Base-by-base conservation (phyloP, 2,797 vertebrate species). In the Lacerta agilis region DNA sequence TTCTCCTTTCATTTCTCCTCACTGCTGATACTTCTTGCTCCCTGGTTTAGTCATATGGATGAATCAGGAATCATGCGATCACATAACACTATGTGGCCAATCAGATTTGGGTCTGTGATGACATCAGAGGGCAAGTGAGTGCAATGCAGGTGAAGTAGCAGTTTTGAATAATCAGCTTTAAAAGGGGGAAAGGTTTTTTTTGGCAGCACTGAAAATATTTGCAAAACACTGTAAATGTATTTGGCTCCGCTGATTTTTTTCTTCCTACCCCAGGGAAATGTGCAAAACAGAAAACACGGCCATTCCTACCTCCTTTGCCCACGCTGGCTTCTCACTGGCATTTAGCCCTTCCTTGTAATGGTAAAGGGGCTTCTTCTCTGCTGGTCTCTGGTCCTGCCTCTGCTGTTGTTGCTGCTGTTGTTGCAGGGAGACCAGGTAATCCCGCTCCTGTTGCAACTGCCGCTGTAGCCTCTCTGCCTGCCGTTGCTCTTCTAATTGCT, bases 321-420 rank as follows among this genome's bases (percentile, higher is more conserved):
- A 99, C 0, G 98, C 97, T 0, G 99, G 99, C 79, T 99, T 99
- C 97, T 99, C 99, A 8, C 96, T 98, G 93, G 96, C 97, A 93
- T 98, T 99, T 80, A 98, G 98, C 61, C 98, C 98, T 94, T 99
- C 99, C 84, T 99, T 99, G 97, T 99, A 99, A 96, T 99, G 99
- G 96, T 99, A 99, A 66, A 99, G 97, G 49, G 98, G 98, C 91
- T 99, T 99, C 97, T 99, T 99, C 94, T 99, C 99, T 2, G 96
- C 94, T 0, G 97, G 97, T 27, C 98, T 97, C 38, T 98, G 97
- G 61, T 98, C 96, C 69, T 98, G 96, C 27, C 98, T 95, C 72
- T 97, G 96, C 73, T 97, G 95, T 8, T 96, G 97, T 92, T 99
- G 98, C 89, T 99, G 98, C 6, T 88, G 88, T 78, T 89, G 88